These are phyloP conservation scores for Volucella bombylans DNA, from an alignment of 2,888 invertebrate genomes.

Conservation along the genomic window DNA sequence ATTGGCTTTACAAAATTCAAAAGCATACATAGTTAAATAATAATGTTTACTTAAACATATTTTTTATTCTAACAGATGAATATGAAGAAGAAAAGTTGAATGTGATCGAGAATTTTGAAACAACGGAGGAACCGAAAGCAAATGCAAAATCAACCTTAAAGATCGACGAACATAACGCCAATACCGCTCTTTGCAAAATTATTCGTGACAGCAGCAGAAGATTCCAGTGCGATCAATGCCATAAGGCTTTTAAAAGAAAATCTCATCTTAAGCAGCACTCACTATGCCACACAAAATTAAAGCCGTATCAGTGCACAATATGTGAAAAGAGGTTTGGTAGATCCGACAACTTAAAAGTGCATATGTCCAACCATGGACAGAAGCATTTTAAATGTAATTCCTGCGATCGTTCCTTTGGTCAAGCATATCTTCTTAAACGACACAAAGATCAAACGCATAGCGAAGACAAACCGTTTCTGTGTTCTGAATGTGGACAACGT, in stretches of 20 bases:
- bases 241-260: constrained; percentile 81
- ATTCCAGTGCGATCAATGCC: constrained; percentile 82
- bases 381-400: constrained; percentile 80
- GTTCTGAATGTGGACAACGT: constrained; percentile 85
- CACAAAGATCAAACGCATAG: constrained; percentile 79
- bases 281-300: constrained; percentile 78
- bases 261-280: constrained; percentile 82
- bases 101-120: too few relatives aligned
- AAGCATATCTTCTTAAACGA: constrained; percentile 78
- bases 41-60: too few relatives aligned
- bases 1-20: too few relatives aligned
- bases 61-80: too few relatives aligned
- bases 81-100: too few relatives aligned
- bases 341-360: constrained; percentile 83
- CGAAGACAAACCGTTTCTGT: constrained; percentile 84
- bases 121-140: neutral
- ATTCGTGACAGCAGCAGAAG: constrained; percentile 78
- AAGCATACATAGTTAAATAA: too few relatives aligned
- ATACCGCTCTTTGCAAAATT: neutral
- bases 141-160: constrained; percentile 2
- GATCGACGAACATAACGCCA: neutral
- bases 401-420: constrained; percentile 78
- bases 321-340: constrained; percentile 83
- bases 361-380: constrained; percentile 83
- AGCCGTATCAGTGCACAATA: constrained; percentile 83